A percentile compares a stretch with the other conserved stretches of the same genome.
phyloP scores from a whole-genome alignment of 2,797 vertebrate species.

The Sebastiscus albofasciatus region DNA sequence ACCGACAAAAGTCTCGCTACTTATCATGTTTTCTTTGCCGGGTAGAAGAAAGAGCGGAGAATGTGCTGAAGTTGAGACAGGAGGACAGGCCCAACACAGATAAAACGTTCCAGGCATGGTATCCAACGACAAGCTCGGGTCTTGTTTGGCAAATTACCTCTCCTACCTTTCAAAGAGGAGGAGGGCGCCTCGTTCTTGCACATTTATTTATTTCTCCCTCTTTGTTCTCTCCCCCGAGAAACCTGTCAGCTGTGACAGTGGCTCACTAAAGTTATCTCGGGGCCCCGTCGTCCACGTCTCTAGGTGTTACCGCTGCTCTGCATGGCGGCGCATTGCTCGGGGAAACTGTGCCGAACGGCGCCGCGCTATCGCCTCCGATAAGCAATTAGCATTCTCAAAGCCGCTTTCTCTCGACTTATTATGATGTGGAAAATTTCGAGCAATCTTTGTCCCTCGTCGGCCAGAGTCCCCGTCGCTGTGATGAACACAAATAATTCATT shows the following conservation, averaged over 20 bases:
- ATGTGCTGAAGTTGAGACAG: background rate
- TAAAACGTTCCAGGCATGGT: slow-evolving; percentile 17
- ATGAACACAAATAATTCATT: slow-evolving; percentile 40
- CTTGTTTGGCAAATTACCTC: slow-evolving; percentile 62
- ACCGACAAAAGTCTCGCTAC: background rate
- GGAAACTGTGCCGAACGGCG: background rate
- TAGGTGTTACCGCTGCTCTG: slow-evolving; percentile 27
- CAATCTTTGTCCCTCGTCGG: background rate
- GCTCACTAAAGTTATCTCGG: slow-evolving; percentile 42
- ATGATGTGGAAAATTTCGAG: slow-evolving; percentile 25
- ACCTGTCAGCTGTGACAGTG: slow-evolving; percentile 44
- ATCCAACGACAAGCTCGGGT: slow-evolving; percentile 9
- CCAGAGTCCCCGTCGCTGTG: background rate
- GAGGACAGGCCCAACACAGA: slow-evolving; percentile 12
- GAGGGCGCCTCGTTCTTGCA: slow-evolving; percentile 15
- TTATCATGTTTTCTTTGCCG: background rate
- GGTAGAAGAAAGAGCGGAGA: background rate
- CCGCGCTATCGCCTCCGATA: slow-evolving; percentile 22
- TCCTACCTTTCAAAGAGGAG: slow-evolving; percentile 47
- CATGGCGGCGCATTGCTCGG: background rate
- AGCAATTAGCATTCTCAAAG: slow-evolving; percentile 50
- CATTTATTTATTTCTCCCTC: slow-evolving; percentile 45
- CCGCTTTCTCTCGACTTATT: slow-evolving; percentile 7
- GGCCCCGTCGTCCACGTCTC: slow-evolving; percentile 10
- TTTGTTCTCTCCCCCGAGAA: slow-evolving; percentile 50